A percentile compares a stretch with the other conserved stretches of the same genome.
These are phyloP conservation scores for Pithys albifrons DNA, from an alignment of 2,113 vertebrate species.

Conservation along the genomic window DNA sequence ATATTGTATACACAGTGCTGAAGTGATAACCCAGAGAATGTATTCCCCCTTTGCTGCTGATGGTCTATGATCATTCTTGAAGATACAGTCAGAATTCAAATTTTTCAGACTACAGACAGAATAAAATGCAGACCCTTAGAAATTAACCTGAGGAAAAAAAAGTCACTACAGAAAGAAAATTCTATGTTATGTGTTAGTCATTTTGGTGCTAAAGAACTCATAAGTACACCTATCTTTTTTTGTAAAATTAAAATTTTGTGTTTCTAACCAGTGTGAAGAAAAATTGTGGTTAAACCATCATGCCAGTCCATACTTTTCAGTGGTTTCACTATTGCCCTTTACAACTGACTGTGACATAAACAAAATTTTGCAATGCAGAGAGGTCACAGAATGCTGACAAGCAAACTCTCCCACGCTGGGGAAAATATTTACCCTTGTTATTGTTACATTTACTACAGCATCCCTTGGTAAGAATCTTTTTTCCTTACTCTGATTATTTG, in stretches of 20 bases:
- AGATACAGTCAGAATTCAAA: slow-evolving; percentile 48
- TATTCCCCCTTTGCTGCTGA: slow-evolving; percentile 38
- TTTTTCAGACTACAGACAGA: slow-evolving; percentile 49
- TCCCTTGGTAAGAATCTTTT: background rate
- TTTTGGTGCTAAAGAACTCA: background rate
- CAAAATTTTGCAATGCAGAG: background rate
- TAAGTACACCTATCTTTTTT: background rate
- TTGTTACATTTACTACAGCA: background rate
- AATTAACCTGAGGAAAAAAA: slow-evolving; percentile 16
- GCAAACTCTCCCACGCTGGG: background rate
- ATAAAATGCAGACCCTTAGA: slow-evolving; percentile 35
- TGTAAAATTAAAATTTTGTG: background rate
- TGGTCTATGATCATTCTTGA: slow-evolving; percentile 44
- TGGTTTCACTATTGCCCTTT: slow-evolving; percentile 12
- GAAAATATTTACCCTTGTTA: background rate
- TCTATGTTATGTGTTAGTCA: background rate
- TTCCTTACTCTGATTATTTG: background rate
- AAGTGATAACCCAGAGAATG: slow-evolving; percentile 56
- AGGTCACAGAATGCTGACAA: background rate
- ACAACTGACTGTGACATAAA: background rate
- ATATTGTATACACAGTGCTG: slow-evolving; percentile 29
- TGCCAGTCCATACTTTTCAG: background rate
- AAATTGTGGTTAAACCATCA: background rate
- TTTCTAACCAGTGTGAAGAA: background rate
- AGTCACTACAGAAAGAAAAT: background rate